A percentile compares a stretch with the other conserved stretches of the same genome.
phyloP scores from a whole-genome alignment of 2,888 invertebrate genomes.

The Dasysyrphus albostriatus region DNA sequence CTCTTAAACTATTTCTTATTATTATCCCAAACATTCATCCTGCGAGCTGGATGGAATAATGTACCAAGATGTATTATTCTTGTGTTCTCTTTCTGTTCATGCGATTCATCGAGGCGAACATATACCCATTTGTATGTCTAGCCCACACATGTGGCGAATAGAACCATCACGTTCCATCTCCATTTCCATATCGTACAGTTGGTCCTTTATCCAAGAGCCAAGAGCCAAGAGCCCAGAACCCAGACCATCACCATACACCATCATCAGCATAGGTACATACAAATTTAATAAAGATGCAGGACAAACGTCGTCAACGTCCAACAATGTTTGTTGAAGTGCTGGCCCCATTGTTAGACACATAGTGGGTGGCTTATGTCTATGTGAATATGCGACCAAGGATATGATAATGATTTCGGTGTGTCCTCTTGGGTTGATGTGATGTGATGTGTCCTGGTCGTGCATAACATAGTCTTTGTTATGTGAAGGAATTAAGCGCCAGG shows the following conservation, averaged over 20 bases:
- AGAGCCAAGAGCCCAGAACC: too few relatives aligned
- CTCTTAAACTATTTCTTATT: constrained; percentile 76
- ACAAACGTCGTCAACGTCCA: constrained; percentile 62
- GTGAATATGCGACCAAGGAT: constrained; percentile 59
- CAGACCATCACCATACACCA: constrained; percentile 16
- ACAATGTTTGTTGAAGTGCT: constrained; percentile 62
- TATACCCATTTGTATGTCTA: constrained; percentile 16
- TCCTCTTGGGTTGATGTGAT: constrained; percentile 65
- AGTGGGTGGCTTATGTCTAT: constrained; percentile 23
- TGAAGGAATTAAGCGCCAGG: constrained; percentile 66
- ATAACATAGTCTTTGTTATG: constrained; percentile 72
- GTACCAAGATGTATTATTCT: constrained; percentile 64
- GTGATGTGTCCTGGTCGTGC: constrained; percentile 59
- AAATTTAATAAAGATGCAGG: constrained; percentile 76
- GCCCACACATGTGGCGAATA: constrained; percentile 1
- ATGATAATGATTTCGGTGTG: constrained; percentile 74
- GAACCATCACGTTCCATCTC: constrained; percentile 26
- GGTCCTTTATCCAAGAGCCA: constrained; percentile 2
- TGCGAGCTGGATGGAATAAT: constrained; percentile 23
- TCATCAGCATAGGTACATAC: constrained; percentile 32
- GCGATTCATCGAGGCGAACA: constrained; percentile 57
- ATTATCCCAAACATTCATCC: constrained; percentile 75
- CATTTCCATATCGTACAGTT: constrained; percentile 18
- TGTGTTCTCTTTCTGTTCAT: constrained; percentile 37
- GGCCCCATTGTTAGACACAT: constrained; percentile 39